phyloP scores from a whole-genome alignment of 2,888 invertebrate genomes.

The Anorthoa munda region DNA sequence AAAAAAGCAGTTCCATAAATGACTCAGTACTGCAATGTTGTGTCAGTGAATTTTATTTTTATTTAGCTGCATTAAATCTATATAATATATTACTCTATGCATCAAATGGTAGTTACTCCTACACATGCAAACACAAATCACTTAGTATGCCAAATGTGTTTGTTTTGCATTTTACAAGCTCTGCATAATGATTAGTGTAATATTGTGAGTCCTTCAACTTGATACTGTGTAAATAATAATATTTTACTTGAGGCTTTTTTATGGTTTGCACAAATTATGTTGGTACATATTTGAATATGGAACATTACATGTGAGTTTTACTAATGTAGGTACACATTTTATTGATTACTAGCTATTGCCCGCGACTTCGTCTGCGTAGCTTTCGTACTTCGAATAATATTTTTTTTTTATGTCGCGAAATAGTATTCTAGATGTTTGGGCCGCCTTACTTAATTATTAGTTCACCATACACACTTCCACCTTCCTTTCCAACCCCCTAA shows the following conservation, averaged over 20 bases:
- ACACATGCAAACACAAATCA: conserved; percentile 49
- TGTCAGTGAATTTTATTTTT: conserved; percentile 3
- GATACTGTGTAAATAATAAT: conserved; percentile 42
- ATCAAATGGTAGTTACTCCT: conserved; percentile 49
- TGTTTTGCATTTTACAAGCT: conserved; percentile 69
- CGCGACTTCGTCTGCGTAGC: no score
- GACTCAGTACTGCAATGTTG: conserved; percentile 8
- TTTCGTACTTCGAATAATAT: no score
- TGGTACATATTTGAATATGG: conserved; percentile 24
- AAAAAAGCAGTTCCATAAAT: not conserved
- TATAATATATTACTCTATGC: not conserved
- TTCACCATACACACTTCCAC: no score
- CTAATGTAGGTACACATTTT: not conserved
- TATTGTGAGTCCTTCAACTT: conserved; percentile 63
- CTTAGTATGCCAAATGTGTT: conserved; percentile 68
- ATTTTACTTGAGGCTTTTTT: conserved; percentile 23
- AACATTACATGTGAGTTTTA: no score
- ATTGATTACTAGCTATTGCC: not conserved
- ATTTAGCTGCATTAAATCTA: conserved; percentile 11
- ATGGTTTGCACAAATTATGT: conserved; percentile 19
- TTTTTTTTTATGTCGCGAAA: no score
- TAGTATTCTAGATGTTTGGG: no score
- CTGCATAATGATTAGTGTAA: conserved; percentile 63
- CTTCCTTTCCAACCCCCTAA: no score
- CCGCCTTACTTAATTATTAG: no score